These are phyloP conservation scores for Mormoops blainvillei DNA, from an alignment of 2,113 vertebrate species.

Conservation along the genomic window DNA sequence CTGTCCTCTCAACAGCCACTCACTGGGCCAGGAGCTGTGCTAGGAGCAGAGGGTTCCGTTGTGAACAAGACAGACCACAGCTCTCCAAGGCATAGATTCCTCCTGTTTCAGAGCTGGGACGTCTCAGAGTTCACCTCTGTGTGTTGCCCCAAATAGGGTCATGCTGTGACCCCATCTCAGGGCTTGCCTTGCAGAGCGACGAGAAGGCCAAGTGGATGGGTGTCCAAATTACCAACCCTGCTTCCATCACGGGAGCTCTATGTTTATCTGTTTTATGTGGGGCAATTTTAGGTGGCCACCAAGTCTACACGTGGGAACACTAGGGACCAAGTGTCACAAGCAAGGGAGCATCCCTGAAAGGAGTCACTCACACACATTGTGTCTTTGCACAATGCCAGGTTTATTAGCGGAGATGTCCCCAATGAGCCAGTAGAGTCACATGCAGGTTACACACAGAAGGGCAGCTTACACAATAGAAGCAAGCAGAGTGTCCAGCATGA, in stretches of 20 bases:
- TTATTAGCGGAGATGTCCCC: no score
- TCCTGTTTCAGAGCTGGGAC: neutral
- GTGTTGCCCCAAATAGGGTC: neutral
- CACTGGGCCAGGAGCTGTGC: neutral
- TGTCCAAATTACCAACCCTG: no score
- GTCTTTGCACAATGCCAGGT: neutral
- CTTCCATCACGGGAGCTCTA: neutral
- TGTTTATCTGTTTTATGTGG: neutral
- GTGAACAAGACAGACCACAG: neutral
- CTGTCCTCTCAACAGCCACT: neutral
- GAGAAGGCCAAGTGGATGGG: neutral
- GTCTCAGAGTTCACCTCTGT: neutral
- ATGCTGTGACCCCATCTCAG: fast-evolving
- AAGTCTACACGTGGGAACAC: neutral
- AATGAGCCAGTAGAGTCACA: no score
- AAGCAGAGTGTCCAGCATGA: neutral
- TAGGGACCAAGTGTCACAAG: neutral
- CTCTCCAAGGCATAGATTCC: neutral
- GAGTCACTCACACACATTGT: neutral
- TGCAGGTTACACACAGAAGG: no score
- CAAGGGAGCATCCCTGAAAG: neutral
- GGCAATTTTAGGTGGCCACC: neutral
- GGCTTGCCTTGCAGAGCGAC: neutral
- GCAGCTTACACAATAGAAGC: no score
- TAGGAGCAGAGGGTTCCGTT: neutral